A percentile compares a stretch with the other conserved stretches of the same genome.
These are phyloP conservation scores for Paralichthys olivaceus DNA, from an alignment of 2,113 vertebrate genomes.

Conservation along the genomic window DNA sequence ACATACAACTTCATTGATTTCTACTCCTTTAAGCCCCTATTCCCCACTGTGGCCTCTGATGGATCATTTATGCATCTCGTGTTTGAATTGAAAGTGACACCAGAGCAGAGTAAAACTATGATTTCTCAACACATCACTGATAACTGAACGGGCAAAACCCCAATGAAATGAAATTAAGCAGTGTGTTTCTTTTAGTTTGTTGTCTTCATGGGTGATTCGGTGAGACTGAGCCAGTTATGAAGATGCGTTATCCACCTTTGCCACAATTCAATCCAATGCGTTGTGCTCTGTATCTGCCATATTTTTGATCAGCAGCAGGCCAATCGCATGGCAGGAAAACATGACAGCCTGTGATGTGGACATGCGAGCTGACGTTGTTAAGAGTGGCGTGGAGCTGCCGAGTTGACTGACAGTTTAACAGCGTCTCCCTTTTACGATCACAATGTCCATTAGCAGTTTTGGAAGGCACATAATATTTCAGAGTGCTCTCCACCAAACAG, in stretches of 20 bases:
- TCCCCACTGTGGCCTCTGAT: background rate
- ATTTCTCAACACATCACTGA: constrained; percentile 48
- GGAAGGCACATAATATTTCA: constrained; percentile 70
- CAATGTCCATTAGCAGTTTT: constrained; percentile 46
- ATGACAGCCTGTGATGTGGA: background rate
- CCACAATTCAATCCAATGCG: background rate
- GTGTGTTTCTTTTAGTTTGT: constrained; percentile 24
- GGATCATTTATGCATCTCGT: constrained; percentile 3
- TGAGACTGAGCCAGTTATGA: background rate
- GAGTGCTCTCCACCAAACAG: constrained; percentile 51
- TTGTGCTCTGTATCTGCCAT: constrained; percentile 34
- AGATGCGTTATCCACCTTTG: background rate
- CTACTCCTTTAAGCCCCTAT: background rate
- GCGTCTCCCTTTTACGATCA: constrained; percentile 52
- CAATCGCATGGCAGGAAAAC: constrained; percentile 26
- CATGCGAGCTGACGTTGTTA: constrained; percentile 17
- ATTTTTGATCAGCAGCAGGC: constrained; percentile 29
- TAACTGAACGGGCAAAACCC: constrained; percentile 51
- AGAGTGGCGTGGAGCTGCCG: constrained; percentile 7
- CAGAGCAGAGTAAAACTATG: constrained; percentile 40
- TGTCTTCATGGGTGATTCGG: constrained; percentile 31
- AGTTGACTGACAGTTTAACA: constrained; percentile 16
- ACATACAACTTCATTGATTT: constrained; percentile 1
- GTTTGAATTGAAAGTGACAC: constrained; percentile 37
- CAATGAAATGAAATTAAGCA: constrained; percentile 24